These are phyloP conservation scores for Gymnocypris eckloni DNA, from an alignment of 2,797 vertebrate genomes.

Conservation along the genomic window DNA sequence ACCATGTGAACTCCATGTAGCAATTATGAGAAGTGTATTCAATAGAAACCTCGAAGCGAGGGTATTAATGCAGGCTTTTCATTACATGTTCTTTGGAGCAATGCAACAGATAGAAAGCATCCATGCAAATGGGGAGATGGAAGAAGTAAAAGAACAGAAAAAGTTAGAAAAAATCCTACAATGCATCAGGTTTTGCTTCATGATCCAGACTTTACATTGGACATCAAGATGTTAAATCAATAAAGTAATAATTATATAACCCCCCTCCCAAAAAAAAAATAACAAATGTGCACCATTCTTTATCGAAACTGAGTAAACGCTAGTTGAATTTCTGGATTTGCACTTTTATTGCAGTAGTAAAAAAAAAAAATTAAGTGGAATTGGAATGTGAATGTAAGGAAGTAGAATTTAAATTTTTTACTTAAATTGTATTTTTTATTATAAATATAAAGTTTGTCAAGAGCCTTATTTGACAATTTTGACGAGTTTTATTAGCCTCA, in stretches of 20 bases:
- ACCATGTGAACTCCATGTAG: constrained; percentile 37
- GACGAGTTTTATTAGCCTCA: not conserved
- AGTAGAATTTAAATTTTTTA: not conserved
- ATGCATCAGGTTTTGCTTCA: not conserved
- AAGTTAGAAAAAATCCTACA: not conserved
- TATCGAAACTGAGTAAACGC: not conserved
- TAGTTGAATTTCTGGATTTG: not conserved
- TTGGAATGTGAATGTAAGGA: not conserved
- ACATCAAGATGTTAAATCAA: not conserved
- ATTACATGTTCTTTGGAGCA: constrained; percentile 30
- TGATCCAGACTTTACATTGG: not conserved
- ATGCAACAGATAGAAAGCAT: constrained; percentile 9
- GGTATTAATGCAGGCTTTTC: constrained; percentile 13
- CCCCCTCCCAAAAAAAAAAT: no score
- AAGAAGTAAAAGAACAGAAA: constrained; percentile 40
- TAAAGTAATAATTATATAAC: not conserved
- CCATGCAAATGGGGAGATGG: not conserved
- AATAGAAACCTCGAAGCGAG: not conserved
- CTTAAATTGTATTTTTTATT: not conserved
- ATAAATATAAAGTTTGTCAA: not conserved
- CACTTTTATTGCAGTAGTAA: not conserved
- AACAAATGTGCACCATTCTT: not conserved
- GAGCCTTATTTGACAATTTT: not conserved
- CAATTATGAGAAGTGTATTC: constrained; percentile 29
- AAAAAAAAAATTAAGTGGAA: not conserved